Base-by-base conservation (phyloP, 2,797 vertebrate species). In the Sebastiscus albofasciatus region DNA sequence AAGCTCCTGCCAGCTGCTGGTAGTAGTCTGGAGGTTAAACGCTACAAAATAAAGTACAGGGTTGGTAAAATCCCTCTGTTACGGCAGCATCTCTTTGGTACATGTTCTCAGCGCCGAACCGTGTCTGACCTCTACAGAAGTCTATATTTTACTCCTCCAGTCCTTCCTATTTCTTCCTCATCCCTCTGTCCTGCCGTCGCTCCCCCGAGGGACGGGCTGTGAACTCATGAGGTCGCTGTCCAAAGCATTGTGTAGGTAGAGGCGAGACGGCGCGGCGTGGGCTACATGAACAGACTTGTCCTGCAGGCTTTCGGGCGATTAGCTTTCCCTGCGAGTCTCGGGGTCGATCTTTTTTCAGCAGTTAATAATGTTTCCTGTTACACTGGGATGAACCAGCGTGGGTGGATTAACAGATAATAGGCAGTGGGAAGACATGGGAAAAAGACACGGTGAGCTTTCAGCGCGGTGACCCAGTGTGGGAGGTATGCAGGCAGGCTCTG, bases 401-500 rank as follows among this genome's bases (percentile, higher is more conserved):
- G 94, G 93, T 55, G 93, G 92, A 87, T 90, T 81, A 92, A 82
- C 86, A 79, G 90, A 92, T 93, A 92, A 94, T 90, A 81, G 83
- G 80, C 67, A 66, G 79, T 79, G 78, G 81, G 82, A 84, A 90
- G 83, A 89, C 88, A 87, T 16, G 67, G 81, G 77, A 66, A 76
- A 76, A 79, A 88, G 83, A 87, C 82, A 77, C 36, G 9, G 76
- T 34, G 77, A 86, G 89, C 87, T 91, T 90, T 89, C 82, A 87
- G 82, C 85, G 16, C 29, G 46, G 74, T 92, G 93, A 94, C 92
- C 93, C 91, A 81, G 87, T 90, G 92, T 95, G 90, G 93, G 93
- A 93, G 93, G 91, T 82, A 75, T 76, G 81, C 89, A 86, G 77
- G 87, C 86, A 69, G 84, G 13, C 90, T 92, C 70, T 91, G 91